A percentile compares a stretch with the other conserved stretches of the same genome.
These are phyloP conservation scores for Didymodactylos carnosus DNA, from an alignment of 2,888 invertebrate species.

Conservation along the genomic window DNA sequence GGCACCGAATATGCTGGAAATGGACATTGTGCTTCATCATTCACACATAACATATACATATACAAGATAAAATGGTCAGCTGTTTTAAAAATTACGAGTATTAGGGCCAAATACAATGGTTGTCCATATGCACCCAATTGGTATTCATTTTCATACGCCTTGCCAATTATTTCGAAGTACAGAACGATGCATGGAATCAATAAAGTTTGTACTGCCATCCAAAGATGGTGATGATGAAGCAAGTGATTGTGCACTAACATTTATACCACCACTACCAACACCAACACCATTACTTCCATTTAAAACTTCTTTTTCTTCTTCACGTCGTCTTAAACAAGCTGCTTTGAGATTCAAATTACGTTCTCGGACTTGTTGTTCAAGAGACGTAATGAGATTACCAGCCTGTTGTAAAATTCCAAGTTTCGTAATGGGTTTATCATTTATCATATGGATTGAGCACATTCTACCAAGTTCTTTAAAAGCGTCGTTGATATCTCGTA, in stretches of 20 bases:
- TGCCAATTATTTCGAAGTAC: background rate
- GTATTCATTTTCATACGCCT: too few relatives aligned
- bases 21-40: too few relatives aligned
- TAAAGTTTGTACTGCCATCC: background rate
- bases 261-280: background rate
- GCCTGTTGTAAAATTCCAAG: slow-evolving; percentile 93
- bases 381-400: slow-evolving; percentile 86
- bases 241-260: too few relatives aligned
- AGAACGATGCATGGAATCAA: background rate
- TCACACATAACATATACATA: too few relatives aligned
- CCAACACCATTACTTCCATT: background rate
- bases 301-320: slow-evolving; percentile 35
- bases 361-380: slow-evolving; percentile 89
- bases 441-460: slow-evolving; percentile 88
- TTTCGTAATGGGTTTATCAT: slow-evolving; percentile 92
- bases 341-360: slow-evolving; percentile 93
- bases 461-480: slow-evolving; percentile 90
- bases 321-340: slow-evolving; percentile 84
- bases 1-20: too few relatives aligned
- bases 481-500: slow-evolving; percentile 94
- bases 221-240: background rate
- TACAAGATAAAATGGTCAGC: too few relatives aligned
- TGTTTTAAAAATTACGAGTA: too few relatives aligned
- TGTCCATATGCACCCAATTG: too few relatives aligned
- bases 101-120: too few relatives aligned